Evolutionary conservation across 2,888 invertebrate genomes (phyloP).

Genomic region (Rhagonycha lutea): DNA sequence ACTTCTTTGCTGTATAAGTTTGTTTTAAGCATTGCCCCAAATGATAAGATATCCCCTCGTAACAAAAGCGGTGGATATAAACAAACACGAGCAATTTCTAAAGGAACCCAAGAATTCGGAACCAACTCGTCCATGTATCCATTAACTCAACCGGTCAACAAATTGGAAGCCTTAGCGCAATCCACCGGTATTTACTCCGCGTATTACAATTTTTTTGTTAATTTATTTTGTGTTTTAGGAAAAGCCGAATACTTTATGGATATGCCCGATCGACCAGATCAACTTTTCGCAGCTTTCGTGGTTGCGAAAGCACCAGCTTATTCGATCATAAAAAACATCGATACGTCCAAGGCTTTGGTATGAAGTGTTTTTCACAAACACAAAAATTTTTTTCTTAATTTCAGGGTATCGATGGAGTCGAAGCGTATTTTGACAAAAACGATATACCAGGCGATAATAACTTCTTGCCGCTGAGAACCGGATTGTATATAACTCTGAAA

Average conservation of each 20-base stretch:
- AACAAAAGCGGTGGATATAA: constrained; percentile 62
- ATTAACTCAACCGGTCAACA: constrained; percentile 72
- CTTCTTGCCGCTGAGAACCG: constrained; percentile 55
- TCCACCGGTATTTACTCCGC: constrained; percentile 31
- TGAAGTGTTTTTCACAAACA: constrained; percentile 29
- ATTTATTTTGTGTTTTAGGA: constrained; percentile 52
- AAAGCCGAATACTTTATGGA: constrained; percentile 71
- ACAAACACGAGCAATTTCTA: constrained; percentile 66
- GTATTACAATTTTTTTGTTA: neutral
- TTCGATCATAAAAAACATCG: constrained; percentile 59
- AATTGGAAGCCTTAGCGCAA: constrained; percentile 68
- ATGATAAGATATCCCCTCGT: constrained; percentile 55
- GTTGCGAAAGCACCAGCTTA: constrained; percentile 48
- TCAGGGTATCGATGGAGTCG: constrained; percentile 67
- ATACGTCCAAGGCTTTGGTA: constrained; percentile 67
- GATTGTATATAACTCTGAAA: constrained; percentile 30
- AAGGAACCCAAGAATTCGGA: constrained; percentile 71
- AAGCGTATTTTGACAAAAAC: constrained; percentile 64
- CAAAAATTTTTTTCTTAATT: constrained; percentile 30
- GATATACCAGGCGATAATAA: constrained; percentile 72
- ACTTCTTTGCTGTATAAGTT: constrained; percentile 77
- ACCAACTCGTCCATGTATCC: constrained; percentile 73
- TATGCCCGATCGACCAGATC: constrained; percentile 56
- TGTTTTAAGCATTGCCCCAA: constrained; percentile 62
- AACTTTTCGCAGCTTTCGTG: constrained; percentile 71